A percentile compares a stretch with the other conserved stretches of the same genome.
Conservation (phyloP, 2,113 vertebrate species). For the Paramisgurnus dabryanus region DNA sequence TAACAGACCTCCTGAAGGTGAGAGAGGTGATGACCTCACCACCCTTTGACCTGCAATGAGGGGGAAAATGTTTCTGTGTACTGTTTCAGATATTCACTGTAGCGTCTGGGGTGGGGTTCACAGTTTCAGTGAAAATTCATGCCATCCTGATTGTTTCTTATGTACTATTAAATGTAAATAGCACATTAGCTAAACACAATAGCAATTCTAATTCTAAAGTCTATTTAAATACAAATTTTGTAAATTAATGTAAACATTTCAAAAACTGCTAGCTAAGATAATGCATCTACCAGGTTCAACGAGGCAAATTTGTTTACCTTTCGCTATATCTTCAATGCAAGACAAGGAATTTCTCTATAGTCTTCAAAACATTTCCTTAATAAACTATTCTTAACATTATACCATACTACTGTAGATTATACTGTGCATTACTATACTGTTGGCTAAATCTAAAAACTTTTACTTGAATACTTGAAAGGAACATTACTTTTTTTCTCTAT, state of each 20-base stretch:
- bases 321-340: too few species aligned
- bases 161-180: background rate
- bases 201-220: background rate
- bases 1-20: background rate
- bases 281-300: too few species aligned
- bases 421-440: too few species aligned
- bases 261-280: too few species aligned
- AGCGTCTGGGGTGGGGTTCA: background rate
- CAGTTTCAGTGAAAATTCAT: background rate
- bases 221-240: background rate
- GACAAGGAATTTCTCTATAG: too few species aligned
- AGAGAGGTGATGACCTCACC: background rate
- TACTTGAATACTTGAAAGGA: too few species aligned
- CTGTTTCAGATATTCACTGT: constrained; percentile 10
- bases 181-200: background rate
- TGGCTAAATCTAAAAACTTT: too few species aligned
- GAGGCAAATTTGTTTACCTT: too few species aligned
- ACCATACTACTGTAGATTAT: too few species aligned
- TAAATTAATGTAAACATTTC: background rate
- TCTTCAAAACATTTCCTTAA: too few species aligned
- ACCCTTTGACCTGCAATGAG: constrained; percentile 16
- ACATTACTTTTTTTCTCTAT: too few species aligned
- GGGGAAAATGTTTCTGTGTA: constrained; percentile 27
- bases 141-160: background rate
- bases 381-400: too few species aligned